Evolutionary conservation across 2,888 invertebrate genomes (phyloP).

Genomic region (Pseudoips prasinana): DNA sequence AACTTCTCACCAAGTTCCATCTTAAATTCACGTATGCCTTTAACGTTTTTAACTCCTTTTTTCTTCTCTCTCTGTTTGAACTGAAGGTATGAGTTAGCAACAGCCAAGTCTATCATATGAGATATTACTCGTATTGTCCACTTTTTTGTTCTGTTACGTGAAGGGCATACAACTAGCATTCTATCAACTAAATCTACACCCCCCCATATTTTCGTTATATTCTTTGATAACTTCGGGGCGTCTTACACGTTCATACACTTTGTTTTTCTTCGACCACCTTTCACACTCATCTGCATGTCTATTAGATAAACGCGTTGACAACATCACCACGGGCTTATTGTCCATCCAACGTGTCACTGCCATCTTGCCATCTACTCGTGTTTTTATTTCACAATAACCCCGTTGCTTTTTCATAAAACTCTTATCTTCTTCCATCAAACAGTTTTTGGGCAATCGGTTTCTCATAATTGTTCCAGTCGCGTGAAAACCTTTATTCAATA

Average conservation of each 20-base stretch:
- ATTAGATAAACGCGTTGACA: constrained; percentile 1
- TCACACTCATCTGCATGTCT: constrained; percentile 1
- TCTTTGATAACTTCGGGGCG: constrained; percentile 12
- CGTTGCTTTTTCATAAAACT: constrained; percentile 1
- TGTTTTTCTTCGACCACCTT: background rate
- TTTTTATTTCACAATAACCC: constrained; percentile 1
- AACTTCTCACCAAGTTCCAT: constrained; percentile 3
- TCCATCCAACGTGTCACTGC: background rate
- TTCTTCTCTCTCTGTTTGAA: constrained; percentile 4
- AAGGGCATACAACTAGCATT: constrained; percentile 18
- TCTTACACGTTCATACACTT: constrained; percentile 1
- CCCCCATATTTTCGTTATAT: constrained; percentile 20
- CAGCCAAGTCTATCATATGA: constrained; percentile 20
- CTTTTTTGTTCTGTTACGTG: constrained; percentile 12
- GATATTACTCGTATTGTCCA: constrained; percentile 20
- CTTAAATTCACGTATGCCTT: constrained; percentile 4
- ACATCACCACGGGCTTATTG: constrained; percentile 1
- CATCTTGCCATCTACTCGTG: constrained; percentile 1
- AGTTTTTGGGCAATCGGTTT: constrained; percentile 4
- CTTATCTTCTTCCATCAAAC: constrained; percentile 1
- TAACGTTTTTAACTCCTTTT: constrained; percentile 2
- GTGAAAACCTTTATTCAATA: constrained; percentile 4
- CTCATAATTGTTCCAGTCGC: constrained; percentile 8
- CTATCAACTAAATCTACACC: constrained; percentile 23
- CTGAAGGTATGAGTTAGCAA: constrained; percentile 12